Evolutionary conservation across 2,888 invertebrate genomes (phyloP), one percentile per base, ranked within the genome.

Genomic region (Helleia helle): DNA sequence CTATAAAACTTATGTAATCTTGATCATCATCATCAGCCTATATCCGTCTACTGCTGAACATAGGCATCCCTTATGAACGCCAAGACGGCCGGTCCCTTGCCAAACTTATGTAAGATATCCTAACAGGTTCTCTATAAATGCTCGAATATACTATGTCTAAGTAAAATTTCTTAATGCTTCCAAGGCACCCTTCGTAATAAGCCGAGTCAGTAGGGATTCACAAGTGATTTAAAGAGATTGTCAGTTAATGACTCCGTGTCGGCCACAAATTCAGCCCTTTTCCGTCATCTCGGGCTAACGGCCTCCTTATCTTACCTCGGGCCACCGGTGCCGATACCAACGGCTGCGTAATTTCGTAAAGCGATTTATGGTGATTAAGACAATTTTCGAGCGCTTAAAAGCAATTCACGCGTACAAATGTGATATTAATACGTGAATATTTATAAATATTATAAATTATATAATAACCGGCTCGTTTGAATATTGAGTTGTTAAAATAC

Each of bases 151-250:
- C n/a, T n/a, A n/a, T n/a, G n/a, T n/a, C n/a, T n/a, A 8, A 22
- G 7, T 22, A 6, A 69, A 73, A 77, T 77, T 70, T 70, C 76
- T 75, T 77, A 71, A 75, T 77, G 72, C 59, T 61, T 51, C 44
- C 22, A 43, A 51, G 56, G 52, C 58, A 68, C 75, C 75, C 80
- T 68, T 55, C 46, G 66, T 71, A 77, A 77, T 79, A 76, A 76
- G 69, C 54, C 62, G 55, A 62, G 51, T 42, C 55, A 62, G 64
- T 56, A 70, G 65, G 67, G 71, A 68, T 72, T 71, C 57, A 68
- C 74, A 71, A 81, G 80, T 76, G 76, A 80, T 79, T 80, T 77
- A 77, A 73, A 72, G 72, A 75, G 74, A 76, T 77, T 74, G 71
- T 73, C 75, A 72, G 76, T 71, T 77, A 76, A 80, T 76, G 73